These are phyloP conservation scores for Lophius piscatorius DNA, from an alignment of 2,113 vertebrate genomes.

Conservation along the genomic window DNA sequence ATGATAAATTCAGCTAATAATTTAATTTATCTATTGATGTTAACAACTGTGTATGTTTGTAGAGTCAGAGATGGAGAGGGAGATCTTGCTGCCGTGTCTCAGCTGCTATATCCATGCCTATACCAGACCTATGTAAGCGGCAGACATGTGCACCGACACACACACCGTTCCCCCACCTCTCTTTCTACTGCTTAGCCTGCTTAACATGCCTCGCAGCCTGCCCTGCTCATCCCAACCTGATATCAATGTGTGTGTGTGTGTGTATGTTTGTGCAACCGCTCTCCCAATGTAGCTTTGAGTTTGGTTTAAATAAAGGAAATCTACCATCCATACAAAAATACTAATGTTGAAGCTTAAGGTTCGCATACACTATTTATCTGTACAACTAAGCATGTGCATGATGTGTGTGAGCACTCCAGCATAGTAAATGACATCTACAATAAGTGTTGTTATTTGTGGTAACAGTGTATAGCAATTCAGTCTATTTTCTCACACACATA, in stretches of 20 bases:
- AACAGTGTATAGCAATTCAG: slow-evolving; percentile 48
- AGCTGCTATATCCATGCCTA: slow-evolving; percentile 29
- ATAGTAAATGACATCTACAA: slow-evolving; percentile 58
- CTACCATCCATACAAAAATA: slow-evolving; percentile 75
- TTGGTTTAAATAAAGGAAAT: slow-evolving; percentile 81
- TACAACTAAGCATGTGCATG: slow-evolving; percentile 67
- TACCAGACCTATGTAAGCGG: slow-evolving; percentile 21
- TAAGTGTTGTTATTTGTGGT: slow-evolving; percentile 58
- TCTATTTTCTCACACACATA: slow-evolving; percentile 5
- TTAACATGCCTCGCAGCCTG: slow-evolving; percentile 70
- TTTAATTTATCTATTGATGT: background rate
- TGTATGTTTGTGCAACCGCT: slow-evolving; percentile 55
- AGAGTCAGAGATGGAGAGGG: background rate
- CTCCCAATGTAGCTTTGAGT: slow-evolving; percentile 68
- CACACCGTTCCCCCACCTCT: slow-evolving; percentile 32
- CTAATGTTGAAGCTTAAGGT: slow-evolving; percentile 56
- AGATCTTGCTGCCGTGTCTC: slow-evolving; percentile 21
- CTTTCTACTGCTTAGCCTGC: slow-evolving; percentile 62
- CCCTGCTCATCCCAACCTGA: slow-evolving; percentile 74
- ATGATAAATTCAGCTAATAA: slow-evolving; percentile 8
- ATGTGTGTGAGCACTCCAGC: slow-evolving; percentile 48
- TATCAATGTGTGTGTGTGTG: slow-evolving; percentile 67
- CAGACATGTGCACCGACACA: background rate
- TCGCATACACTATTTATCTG: slow-evolving; percentile 70
- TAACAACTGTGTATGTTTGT: slow-evolving; percentile 23